Base-by-base conservation (phyloP, 2,113 vertebrate species). In the Morone saxatilis region DNA sequence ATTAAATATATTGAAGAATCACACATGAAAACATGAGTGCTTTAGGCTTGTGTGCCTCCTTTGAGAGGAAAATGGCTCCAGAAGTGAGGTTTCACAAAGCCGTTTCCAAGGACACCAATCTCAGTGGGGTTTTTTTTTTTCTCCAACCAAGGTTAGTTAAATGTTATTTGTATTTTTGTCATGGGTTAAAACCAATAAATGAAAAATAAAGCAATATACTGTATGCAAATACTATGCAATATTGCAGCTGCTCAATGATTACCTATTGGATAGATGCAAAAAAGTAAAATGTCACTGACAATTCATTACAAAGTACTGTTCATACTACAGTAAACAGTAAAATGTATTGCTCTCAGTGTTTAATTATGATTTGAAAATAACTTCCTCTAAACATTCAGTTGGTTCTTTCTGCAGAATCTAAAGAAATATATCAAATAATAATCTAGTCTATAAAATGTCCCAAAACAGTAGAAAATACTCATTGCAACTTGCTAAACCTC, bases 81-180 rank as follows among this genome's bases (percentile, higher is more conserved):
- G 61, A 75, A 62, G 59, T 41, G 11, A 66, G 38, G 51, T 80
- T 71, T 83, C 50, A 63, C 13, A 81, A 75, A 83, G 74, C 65
- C 5, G n/a, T 89, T 91, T 78, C 69, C 67, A 80, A 83, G 88
- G 86, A 87, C 88, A 85, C 80, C 38, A 69, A 77, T 86, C 38
- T 73, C 31, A 45, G 38, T 36, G 16, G 31, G 31, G 31, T 31
- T 31, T 17, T 71, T 31, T 45, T 47, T 45, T 53, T 25, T 20
- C 16, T 38, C n/a, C 19, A 4, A 12, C n/a, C 45, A 60, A 22
- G n/a, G n/a, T 67, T 54, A n/a, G 17, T 51, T 41, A 54, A 43
- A 25, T 57, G 17, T 50, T 53, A 36, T 31, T 53, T 62, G 14
- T 53, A 13, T 16, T 31, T 61, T 76, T 25, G 25, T 8, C 12